Evolutionary conservation across 2,888 invertebrate genomes (phyloP), one percentile per base, ranked within the genome.

Genomic region (Drosophila nr. medialis): DNA sequence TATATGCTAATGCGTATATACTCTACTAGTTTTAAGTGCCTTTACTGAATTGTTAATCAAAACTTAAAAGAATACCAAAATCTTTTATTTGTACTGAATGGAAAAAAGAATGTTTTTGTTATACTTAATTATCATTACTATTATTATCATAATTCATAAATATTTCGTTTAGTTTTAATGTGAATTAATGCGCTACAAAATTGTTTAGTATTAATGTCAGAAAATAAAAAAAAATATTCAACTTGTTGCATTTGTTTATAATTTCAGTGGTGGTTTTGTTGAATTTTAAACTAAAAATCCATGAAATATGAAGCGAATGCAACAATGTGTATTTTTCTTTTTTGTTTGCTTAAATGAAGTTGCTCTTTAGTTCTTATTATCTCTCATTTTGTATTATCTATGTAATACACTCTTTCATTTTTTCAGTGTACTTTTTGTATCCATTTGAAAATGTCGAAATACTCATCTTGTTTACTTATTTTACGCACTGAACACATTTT

Each of bases 31-130:
- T 64, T 62, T 65, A 80, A 80, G 63, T 77, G 49, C 71, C 42
- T 59, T 54, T 56, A 67, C 38, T 80, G 80, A 77, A 75, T 76
- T 80, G 80, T 80, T 75, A 68, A 74, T 73, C 49, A 54, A 32
- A 21, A 56, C 40, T 15, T 15, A 48, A 56, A 40, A 38, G 72
- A 64, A 72, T 21, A 65, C 56, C 32, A 61, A 70, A 8, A 58
- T 50, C 50, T 78, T 78, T 77, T 79, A 70, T 76, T 77, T 77
- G 77, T 77, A 79, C 69, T 78, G 76, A 76, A 76, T 76, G 75
- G 60, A 79, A 63, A 36, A 29, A 64, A 72, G 24, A 58, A 64
- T 78, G 69, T 76, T 79, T 76, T 76, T 76, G 76, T 77, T 79
- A 79, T 48, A 49, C 45, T 56, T 69, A 67, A 79, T 60, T 69